Evolutionary conservation across 2,888 invertebrate species (phyloP).

Genomic region (Furcula furcula): DNA sequence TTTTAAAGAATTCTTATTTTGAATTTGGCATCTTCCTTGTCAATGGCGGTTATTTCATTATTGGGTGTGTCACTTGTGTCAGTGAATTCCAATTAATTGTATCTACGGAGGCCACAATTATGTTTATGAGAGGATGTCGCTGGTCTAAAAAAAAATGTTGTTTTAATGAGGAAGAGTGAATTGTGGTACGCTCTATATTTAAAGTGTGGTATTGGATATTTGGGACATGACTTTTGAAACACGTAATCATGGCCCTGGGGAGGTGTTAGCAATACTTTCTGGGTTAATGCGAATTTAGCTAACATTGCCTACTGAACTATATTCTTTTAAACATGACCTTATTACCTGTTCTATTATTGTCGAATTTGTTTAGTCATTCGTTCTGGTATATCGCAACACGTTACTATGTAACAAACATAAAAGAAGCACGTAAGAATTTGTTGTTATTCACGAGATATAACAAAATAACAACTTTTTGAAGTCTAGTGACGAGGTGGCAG

Average conservation of each 20-base stretch:
- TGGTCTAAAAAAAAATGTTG: constrained; percentile 62
- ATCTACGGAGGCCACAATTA: constrained; percentile 46
- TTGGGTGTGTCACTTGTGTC: constrained; percentile 31
- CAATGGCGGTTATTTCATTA: constrained; percentile 21
- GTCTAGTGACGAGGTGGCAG: no score
- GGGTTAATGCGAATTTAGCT: constrained; percentile 7
- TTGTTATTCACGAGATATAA: no score
- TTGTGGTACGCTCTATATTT: constrained; percentile 56
- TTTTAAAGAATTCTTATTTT: no score
- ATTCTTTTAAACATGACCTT: constrained; percentile 14
- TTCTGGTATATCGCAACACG: constrained; percentile 6
- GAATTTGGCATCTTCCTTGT: constrained; percentile 18
- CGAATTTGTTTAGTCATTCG: constrained; percentile 16
- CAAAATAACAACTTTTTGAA: no score
- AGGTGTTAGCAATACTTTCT: not conserved
- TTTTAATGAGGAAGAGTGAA: constrained; percentile 78
- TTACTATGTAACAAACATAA: no score
- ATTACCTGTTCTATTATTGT: constrained; percentile 10
- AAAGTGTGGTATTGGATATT: constrained; percentile 42
- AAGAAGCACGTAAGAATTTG: no score
- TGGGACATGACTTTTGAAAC: constrained; percentile 29
- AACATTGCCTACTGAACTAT: constrained; percentile 16
- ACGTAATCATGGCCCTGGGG: constrained; percentile 22
- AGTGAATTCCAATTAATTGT: constrained; percentile 37
- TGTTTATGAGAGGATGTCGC: constrained; percentile 66